These are phyloP conservation scores for Acanthosepion esculentum DNA, from an alignment of 2,888 invertebrate species.

Conservation along the genomic window DNA sequence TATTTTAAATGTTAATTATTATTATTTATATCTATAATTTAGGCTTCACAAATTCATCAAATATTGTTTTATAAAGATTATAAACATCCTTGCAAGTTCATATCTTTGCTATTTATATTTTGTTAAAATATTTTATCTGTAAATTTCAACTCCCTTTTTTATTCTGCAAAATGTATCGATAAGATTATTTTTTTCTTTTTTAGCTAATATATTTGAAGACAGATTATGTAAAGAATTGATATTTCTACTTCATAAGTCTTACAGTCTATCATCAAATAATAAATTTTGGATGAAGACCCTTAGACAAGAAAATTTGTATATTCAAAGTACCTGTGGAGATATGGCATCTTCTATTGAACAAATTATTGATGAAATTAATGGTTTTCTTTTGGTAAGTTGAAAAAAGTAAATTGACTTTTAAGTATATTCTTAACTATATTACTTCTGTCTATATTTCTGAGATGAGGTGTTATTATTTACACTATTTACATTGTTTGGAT, in stretches of 20 bases:
- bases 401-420: not conserved
- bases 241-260: not conserved
- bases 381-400: not conserved
- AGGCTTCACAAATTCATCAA: too few relatives aligned
- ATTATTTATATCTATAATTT: too few relatives aligned
- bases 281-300: not conserved
- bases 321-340: conserved; percentile 15
- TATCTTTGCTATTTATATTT: not conserved
- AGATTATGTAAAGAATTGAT: not conserved
- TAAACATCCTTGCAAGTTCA: too few relatives aligned
- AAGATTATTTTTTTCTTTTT: not conserved
- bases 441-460: too few relatives aligned
- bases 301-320: not conserved
- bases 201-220: not conserved
- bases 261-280: not conserved
- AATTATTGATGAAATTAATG: not conserved
- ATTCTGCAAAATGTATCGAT: not conserved
- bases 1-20: too few relatives aligned
- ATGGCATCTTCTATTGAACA: not conserved
- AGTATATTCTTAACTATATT: not conserved
- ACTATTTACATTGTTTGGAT: too few relatives aligned
- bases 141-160: not conserved
- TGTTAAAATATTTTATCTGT: not conserved
- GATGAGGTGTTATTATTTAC: too few relatives aligned
- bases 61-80: too few relatives aligned